Base-by-base conservation (phyloP, 2,113 vertebrate species). In the Gymnocephalus cernua region DNA sequence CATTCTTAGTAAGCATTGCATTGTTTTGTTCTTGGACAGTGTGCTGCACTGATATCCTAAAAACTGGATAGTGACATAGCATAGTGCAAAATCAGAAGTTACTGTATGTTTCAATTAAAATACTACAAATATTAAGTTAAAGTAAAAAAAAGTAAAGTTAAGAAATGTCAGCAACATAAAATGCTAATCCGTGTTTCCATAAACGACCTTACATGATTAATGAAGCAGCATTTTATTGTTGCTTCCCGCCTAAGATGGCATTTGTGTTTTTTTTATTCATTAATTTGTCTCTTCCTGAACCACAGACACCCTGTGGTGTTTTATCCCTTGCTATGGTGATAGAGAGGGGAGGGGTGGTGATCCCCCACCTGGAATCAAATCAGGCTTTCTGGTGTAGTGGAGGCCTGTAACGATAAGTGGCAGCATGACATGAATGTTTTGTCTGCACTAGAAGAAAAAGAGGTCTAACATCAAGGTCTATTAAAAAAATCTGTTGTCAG, bases 251-350 rank as follows among this genome's bases (percentile, higher is more conserved):
- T 11, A 70, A 56, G 14, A 41, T 45, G 35, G 32, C 57, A 61
- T 74, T 67, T 68, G 27, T 59, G 6, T 32, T 32, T 47, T 16
- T 72, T 11, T 61, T 3, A 27, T 48, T 38, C 25, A 78, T 68
- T 38, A 51, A 41, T 65, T 41, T 29, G 45, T 51, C 14, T 25
- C 11, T 44, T 44, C 9, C 3, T 38, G 35, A 77, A 58, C 21
- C 54, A 15, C 45, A 67, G 32, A 18, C 16, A 45, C 61, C 62
- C 63, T 51, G 62, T 44, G 19, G 54, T 35, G 71, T 25, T 59
- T 59, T 44, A 61, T 62, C 15, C 38, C 19, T 23, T 1, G 15
- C 47, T 45, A 21, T 13, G 19, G 21, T 41, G 51, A 57, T 44
- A 5, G 12, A 5, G 12, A 47, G 58, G 21, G 3, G 4, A 4